phyloP scores from a whole-genome alignment of 2,797 vertebrate genomes.

The Peromyscus attwateri region DNA sequence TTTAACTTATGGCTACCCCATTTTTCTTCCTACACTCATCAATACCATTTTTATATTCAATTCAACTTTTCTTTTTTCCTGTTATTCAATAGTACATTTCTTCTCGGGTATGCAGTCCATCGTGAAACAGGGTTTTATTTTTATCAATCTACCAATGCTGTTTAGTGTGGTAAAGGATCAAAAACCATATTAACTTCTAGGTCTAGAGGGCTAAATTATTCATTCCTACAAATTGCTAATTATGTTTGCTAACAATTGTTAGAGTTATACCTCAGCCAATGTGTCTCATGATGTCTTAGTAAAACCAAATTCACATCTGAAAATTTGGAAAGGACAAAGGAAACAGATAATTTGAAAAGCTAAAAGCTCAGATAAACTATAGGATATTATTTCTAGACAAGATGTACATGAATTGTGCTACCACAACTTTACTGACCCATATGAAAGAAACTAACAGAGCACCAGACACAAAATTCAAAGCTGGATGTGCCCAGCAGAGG shows the following conservation, averaged over 20 bases:
- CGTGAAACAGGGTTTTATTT: neutral
- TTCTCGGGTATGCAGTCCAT: neutral
- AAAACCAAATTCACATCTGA: neutral
- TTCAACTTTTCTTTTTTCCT: neutral
- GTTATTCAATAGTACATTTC: neutral
- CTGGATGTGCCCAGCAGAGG: neutral
- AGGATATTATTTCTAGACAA: neutral
- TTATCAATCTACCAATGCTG: neutral
- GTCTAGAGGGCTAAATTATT: neutral
- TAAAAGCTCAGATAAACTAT: neutral
- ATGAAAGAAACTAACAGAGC: neutral
- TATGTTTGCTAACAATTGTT: neutral
- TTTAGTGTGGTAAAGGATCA: neutral
- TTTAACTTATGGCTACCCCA: neutral
- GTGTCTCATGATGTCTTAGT: neutral
- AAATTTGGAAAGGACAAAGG: neutral
- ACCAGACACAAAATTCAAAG: neutral
- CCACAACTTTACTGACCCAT: neutral
- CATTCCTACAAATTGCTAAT: neutral
- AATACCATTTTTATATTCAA: neutral
- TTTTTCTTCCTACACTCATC: neutral
- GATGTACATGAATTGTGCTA: neutral
- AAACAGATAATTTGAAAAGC: neutral
- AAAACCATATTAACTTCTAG: neutral
- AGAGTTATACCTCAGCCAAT: neutral